These are phyloP conservation scores for Geodia barretti DNA, from an alignment of 37 sponge, comb jelly and placozoan species.

Conservation along the genomic window DNA sequence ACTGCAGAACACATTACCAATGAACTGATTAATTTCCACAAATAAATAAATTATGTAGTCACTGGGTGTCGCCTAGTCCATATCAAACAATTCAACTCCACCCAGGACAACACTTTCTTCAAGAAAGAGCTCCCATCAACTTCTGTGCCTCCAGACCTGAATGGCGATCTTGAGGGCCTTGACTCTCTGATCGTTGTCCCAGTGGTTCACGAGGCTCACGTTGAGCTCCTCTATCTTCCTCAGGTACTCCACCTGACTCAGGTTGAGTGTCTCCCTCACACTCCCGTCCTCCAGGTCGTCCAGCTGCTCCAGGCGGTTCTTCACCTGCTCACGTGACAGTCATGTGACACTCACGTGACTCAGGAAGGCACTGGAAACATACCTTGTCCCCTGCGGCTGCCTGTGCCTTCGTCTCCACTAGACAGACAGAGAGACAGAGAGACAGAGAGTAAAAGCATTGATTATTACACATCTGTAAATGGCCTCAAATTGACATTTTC, in stretches of 20 bases:
- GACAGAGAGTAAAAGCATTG: too few relatives aligned
- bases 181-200: slow-evolving; percentile 96
- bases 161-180: slow-evolving; percentile 97
- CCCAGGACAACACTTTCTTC: too few relatives aligned
- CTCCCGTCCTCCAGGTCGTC: slow-evolving; percentile 95
- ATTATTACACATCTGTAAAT: too few relatives aligned
- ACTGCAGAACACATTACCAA: too few relatives aligned
- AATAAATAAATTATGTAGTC: too few relatives aligned
- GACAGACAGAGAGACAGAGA: background rate
- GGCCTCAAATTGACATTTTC: too few relatives aligned
- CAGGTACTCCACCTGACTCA: slow-evolving; percentile 93
- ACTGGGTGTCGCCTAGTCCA: too few relatives aligned
- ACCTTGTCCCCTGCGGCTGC: slow-evolving; percentile 81
- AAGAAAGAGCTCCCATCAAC: too few relatives aligned
- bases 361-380: background rate
- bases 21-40: too few relatives aligned
- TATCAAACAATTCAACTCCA: too few relatives aligned
- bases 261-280: slow-evolving; percentile 87
- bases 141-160: slow-evolving; percentile 59
- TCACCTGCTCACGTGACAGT: slow-evolving; percentile 35
- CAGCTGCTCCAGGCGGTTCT: slow-evolving; percentile 94
- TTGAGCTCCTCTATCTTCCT: slow-evolving; percentile 94
- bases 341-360: background rate
- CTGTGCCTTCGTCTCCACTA: slow-evolving; percentile 90
- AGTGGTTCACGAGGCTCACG: slow-evolving; percentile 64